Conservation (phyloP, 2,113 vertebrate genomes). For the Prinia subflava region DNA sequence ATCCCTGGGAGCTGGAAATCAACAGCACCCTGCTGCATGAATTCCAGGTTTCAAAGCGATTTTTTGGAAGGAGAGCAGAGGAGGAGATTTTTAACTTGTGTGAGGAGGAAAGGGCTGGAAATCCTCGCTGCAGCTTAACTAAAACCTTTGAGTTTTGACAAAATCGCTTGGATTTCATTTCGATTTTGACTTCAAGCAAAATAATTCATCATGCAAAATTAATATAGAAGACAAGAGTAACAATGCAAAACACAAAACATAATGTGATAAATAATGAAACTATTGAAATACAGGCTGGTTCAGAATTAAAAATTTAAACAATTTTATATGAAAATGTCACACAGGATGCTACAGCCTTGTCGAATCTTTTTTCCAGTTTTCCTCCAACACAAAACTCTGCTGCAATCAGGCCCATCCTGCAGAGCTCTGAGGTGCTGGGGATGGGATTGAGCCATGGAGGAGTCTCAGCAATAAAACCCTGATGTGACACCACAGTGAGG, state of each 20-base stretch:
- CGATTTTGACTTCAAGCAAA: conserved; percentile 20
- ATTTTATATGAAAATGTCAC: not conserved
- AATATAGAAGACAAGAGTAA: conserved; percentile 16
- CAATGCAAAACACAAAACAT: conserved; percentile 9
- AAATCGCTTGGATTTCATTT: not conserved
- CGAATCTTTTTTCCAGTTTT: not conserved
- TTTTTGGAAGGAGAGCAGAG: not conserved
- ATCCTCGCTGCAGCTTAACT: not conserved
- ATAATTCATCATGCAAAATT: conserved; percentile 51
- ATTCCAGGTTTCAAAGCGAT: not conserved
- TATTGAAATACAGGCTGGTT: conserved; percentile 25
- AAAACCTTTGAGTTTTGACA: not conserved
- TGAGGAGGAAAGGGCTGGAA: not conserved
- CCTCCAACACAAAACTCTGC: not conserved
- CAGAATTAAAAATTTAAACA: conserved; percentile 8
- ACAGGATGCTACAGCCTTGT: not conserved
- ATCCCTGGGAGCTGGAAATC: not conserved
- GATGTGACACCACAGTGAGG: not conserved
- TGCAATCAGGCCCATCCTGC: rapidly evolving
- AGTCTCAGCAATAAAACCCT: not conserved
- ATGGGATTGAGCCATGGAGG: not conserved
- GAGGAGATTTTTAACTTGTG: not conserved
- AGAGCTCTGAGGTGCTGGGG: not conserved
- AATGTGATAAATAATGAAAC: conserved; percentile 53
- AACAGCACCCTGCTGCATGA: rapidly evolving